These are phyloP conservation scores for Endotricha flammealis DNA, from an alignment of 2,888 invertebrate species.

Conservation along the genomic window DNA sequence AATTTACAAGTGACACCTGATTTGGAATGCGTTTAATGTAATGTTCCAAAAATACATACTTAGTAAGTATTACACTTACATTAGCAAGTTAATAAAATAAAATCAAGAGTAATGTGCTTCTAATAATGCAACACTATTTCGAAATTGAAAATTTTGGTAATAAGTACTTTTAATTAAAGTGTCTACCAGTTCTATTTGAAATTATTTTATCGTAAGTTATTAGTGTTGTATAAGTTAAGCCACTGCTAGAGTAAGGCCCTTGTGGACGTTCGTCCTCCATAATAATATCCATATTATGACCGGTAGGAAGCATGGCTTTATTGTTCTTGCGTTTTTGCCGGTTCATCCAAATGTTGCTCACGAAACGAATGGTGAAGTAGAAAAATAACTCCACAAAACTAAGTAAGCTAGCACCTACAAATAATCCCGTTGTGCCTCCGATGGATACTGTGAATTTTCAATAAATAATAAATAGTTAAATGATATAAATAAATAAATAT, in stretches of 20 bases:
- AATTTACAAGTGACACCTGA: too few species aligned
- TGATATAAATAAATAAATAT: too few species aligned
- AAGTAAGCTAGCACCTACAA: conserved; percentile 82
- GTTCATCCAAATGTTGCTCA: conserved; percentile 48
- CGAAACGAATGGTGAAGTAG: conserved; percentile 77
- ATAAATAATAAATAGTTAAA: too few species aligned
- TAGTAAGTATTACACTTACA: too few species aligned
- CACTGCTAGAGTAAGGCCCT: conserved; percentile 18
- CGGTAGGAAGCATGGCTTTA: neutral
- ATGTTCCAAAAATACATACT: too few species aligned
- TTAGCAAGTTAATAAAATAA: too few species aligned
- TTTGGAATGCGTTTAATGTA: too few species aligned
- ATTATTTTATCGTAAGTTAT: conserved; percentile 3
- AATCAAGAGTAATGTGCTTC: conserved; percentile 2
- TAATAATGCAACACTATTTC: neutral
- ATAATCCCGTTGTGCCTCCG: conserved; percentile 81
- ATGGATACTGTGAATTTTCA: conserved; percentile 74
- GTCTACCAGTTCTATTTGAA: neutral
- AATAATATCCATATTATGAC: neutral
- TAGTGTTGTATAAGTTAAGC: conserved; percentile 9
- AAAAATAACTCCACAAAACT: conserved; percentile 82
- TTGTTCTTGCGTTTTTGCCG: conserved; percentile 22
- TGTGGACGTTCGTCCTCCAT: neutral
- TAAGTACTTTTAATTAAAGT: neutral
- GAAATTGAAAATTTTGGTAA: too few species aligned